phyloP scores from a whole-genome alignment of 1,140 invertebrate species.

The Platyura marginata region DNA sequence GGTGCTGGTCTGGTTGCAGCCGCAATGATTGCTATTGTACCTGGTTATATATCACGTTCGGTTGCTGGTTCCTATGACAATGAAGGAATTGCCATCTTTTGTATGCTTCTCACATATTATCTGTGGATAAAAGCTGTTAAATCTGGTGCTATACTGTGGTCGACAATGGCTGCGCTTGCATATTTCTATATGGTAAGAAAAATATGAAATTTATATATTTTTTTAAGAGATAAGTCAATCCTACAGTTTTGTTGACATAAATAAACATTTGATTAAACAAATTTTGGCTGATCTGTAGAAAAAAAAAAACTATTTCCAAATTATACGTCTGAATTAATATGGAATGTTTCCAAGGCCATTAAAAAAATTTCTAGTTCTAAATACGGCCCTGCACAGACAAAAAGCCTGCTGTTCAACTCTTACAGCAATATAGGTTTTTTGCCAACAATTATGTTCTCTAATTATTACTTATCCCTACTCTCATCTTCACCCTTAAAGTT shows the following conservation, averaged over 20 bases:
- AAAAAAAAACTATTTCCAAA: too few relatives aligned
- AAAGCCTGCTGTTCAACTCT: too few relatives aligned
- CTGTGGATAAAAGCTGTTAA: conserved; percentile 97
- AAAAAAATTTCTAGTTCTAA: too few relatives aligned
- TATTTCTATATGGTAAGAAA: conserved; percentile 99
- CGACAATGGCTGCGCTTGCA: conserved; percentile 70
- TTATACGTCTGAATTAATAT: too few relatives aligned
- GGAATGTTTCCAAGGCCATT: too few relatives aligned
- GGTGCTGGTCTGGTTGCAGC: conserved; percentile 86
- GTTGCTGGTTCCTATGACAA: conserved; percentile 97
- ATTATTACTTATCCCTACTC: too few relatives aligned
- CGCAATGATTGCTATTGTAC: conserved; percentile 89
- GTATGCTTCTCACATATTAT: conserved; percentile 94
- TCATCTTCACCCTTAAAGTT: too few relatives aligned
- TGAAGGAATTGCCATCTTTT: conserved; percentile 97
- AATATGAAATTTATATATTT: conserved; percentile 10
- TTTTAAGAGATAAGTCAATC: not conserved
- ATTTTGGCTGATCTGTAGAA: too few relatives aligned
- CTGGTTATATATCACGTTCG: conserved; percentile 92
- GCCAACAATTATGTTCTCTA: too few relatives aligned
- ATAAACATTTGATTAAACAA: too few relatives aligned
- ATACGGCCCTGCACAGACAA: too few relatives aligned
- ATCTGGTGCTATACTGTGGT: conserved; percentile 86
- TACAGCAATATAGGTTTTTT: too few relatives aligned
- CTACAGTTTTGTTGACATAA: conserved; percentile 4